Percentiles rank a stretch among this genome's conserved stretches.
These are phyloP conservation scores for Pristis pectinata DNA, from an alignment of 2,797 vertebrate species.

Conservation along the genomic window DNA sequence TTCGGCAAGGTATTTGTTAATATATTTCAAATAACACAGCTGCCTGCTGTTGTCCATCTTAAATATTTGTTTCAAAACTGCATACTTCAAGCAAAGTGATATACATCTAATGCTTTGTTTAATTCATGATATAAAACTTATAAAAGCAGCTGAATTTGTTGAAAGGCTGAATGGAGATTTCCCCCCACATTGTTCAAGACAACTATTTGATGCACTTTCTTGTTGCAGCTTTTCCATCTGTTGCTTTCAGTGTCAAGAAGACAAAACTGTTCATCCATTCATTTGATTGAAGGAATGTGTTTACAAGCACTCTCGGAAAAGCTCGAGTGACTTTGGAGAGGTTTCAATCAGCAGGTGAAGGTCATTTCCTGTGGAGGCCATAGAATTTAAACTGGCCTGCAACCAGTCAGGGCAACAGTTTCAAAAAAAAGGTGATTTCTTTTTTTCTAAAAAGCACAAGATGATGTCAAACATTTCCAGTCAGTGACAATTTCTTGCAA, in stretches of 20 bases:
- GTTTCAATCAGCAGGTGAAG: constrained; percentile 18
- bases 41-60: not conserved
- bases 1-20: not conserved
- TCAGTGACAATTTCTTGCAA: constrained; percentile 32
- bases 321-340: not conserved
- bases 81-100: constrained; percentile 22
- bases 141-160: not conserved
- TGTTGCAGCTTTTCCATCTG: constrained; percentile 2
- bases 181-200: not conserved
- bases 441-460: not conserved
- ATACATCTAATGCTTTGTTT: not conserved
- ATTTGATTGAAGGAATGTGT: constrained; percentile 15
- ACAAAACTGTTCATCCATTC: constrained; percentile 9
- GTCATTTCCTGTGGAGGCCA: constrained; percentile 15
- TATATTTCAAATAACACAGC: constrained; percentile 20
- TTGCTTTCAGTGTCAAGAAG: constrained; percentile 15
- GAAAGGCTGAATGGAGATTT: not conserved
- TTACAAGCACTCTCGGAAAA: constrained; percentile 32
- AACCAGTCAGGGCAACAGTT: not conserved
- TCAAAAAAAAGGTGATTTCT: not conserved
- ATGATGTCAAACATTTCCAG: not conserved
- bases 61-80: constrained; percentile 9
- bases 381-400: not conserved
- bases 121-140: not conserved
- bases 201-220: not conserved